phyloP scores from a whole-genome alignment of 1,140 invertebrate genomes.

The Apis cerana region DNA sequence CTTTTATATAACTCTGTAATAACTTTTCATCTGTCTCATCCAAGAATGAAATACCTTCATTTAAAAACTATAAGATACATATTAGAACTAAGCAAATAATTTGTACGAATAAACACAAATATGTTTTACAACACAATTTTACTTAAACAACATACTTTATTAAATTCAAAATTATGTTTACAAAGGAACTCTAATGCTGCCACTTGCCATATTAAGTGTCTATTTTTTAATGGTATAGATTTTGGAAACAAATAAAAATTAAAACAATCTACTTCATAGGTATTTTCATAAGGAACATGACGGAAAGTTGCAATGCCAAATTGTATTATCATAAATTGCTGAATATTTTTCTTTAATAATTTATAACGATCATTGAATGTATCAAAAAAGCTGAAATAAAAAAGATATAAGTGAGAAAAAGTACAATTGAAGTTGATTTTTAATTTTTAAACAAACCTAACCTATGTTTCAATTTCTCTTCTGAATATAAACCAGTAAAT shows the following conservation, averaged over 20 bases:
- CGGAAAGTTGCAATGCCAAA: constrained; percentile 84
- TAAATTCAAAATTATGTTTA: constrained; percentile 87
- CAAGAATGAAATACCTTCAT: constrained; percentile 86
- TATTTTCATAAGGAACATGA: constrained; percentile 81
- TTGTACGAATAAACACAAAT: background rate
- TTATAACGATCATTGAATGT: constrained; percentile 83
- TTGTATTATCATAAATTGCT: constrained; percentile 84
- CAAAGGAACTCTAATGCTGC: constrained; percentile 85
- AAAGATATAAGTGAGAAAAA: constrained; percentile 40
- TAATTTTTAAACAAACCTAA: constrained; percentile 57
- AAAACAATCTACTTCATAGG: constrained; percentile 83
- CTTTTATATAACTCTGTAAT: constrained; percentile 72
- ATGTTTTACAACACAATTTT: background rate
- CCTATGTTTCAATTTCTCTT: constrained; percentile 81
- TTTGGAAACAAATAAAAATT: constrained; percentile 87
- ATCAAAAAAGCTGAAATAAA: constrained; percentile 87
- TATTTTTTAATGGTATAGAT: constrained; percentile 82
- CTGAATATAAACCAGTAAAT: constrained; percentile 84
- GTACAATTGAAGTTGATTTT: background rate
- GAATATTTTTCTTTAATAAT: constrained; percentile 82
- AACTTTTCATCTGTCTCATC: constrained; percentile 81
- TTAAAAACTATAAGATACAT: constrained; percentile 83
- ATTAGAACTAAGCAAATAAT: background rate
- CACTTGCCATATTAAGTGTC: constrained; percentile 84
- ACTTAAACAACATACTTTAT: constrained; percentile 83